Conservation (phyloP, 2,113 vertebrate genomes). For the Paradoxurus hermaphroditus region DNA sequence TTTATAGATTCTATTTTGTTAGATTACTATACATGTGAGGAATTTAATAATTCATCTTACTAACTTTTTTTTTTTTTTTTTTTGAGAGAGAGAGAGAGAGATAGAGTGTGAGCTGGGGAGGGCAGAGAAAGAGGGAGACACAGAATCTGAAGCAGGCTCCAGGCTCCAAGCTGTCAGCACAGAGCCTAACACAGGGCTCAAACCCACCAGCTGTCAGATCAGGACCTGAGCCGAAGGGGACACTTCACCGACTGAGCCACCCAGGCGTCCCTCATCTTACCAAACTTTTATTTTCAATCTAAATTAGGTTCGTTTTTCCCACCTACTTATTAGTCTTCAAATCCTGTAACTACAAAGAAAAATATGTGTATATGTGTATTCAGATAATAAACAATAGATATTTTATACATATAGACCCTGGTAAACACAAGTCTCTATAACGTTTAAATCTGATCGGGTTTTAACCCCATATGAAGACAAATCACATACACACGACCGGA, state of each 20-base stretch:
- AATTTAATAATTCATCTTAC: neutral
- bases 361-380: neutral
- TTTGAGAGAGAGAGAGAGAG: no score
- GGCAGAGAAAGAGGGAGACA: no score
- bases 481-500: conserved; percentile 9
- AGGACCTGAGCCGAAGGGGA: no score
- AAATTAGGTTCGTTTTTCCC: neutral
- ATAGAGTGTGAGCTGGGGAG: no score
- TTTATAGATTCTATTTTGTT: neutral
- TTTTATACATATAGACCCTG: neutral
- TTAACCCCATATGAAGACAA: conserved; percentile 5
- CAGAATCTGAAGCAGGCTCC: no score
- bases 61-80: no score
- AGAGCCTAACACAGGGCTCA: no score
- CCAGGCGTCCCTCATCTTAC: no score
- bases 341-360: neutral
- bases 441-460: conserved; percentile 44
- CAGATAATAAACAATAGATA: neutral
- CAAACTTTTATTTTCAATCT: conserved; percentile 7
- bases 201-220: no score
- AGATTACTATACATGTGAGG: neutral
- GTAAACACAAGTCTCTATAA: neutral
- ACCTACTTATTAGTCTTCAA: neutral
- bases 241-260: no score
- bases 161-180: no score